Percentiles rank a stretch among this genome's conserved stretches.
phyloP scores from a whole-genome alignment of 2,113 vertebrate species.

The Corythaixoides concolor region DNA sequence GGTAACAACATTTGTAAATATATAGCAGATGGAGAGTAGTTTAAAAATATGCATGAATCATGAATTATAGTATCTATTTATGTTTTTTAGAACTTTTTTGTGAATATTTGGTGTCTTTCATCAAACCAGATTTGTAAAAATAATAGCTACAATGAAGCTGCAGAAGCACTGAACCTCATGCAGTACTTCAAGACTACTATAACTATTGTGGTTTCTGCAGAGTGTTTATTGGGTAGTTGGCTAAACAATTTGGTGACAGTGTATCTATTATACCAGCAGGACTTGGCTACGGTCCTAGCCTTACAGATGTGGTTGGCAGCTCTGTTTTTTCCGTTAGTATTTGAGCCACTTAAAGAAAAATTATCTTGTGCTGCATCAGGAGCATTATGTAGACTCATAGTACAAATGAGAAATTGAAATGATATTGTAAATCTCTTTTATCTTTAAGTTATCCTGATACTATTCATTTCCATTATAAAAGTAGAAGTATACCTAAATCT shows the following conservation, averaged over 20 bases:
- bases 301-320: slow-evolving; percentile 7
- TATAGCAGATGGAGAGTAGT: background rate
- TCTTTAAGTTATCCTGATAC: background rate
- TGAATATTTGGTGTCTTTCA: background rate
- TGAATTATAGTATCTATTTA: background rate
- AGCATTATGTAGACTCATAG: background rate
- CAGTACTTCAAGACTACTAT: background rate
- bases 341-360: slow-evolving; percentile 12
- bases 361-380: background rate
- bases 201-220: background rate
- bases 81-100: background rate
- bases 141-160: background rate
- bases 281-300: slow-evolving; percentile 22
- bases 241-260: background rate
- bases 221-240: background rate
- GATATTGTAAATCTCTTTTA: background rate
- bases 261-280: slow-evolving; percentile 38
- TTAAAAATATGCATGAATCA: background rate
- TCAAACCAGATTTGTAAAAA: background rate
- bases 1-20: background rate
- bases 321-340: background rate
- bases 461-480: background rate
- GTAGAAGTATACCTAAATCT: background rate
- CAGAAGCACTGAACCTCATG: background rate
- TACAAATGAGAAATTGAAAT: background rate